These are phyloP conservation scores for Eupithecia abbreviata DNA, from an alignment of 2,888 invertebrate species.

Conservation along the genomic window DNA sequence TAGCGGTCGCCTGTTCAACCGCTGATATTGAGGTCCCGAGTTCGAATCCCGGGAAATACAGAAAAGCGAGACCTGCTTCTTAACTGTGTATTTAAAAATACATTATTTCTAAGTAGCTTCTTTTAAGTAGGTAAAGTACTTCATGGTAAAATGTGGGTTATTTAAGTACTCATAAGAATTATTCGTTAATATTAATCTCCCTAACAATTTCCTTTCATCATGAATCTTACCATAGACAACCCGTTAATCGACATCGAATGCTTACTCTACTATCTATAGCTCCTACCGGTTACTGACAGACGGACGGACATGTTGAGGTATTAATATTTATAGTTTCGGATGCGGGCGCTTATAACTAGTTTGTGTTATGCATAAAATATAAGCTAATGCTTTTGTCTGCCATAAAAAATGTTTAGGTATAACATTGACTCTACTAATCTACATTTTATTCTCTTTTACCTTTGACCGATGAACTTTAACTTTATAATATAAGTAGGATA, in stretches of 20 bases:
- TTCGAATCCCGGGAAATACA: too few relatives aligned
- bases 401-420: too few relatives aligned
- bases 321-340: constrained; percentile 41
- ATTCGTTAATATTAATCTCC: not conserved
- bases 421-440: too few relatives aligned
- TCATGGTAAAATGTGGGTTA: not conserved
- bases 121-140: not conserved
- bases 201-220: constrained; percentile 14
- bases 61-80: too few relatives aligned
- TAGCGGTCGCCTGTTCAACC: too few relatives aligned
- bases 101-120: too few relatives aligned
- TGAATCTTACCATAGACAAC: constrained; percentile 17
- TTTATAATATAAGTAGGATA: too few relatives aligned
- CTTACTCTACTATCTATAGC: constrained; percentile 12
- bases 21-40: too few relatives aligned
- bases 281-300: constrained; percentile 37
- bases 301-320: constrained; percentile 37
- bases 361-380: constrained; percentile 10
- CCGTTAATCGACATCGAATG: constrained; percentile 18
- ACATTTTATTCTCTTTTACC: too few relatives aligned
- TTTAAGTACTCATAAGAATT: not conserved
- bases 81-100: too few relatives aligned
- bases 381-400: not conserved
- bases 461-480: too few relatives aligned
- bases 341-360: constrained; percentile 28